phyloP scores from a whole-genome alignment of 2,797 vertebrate species.

The Pogoniulus pusillus region DNA sequence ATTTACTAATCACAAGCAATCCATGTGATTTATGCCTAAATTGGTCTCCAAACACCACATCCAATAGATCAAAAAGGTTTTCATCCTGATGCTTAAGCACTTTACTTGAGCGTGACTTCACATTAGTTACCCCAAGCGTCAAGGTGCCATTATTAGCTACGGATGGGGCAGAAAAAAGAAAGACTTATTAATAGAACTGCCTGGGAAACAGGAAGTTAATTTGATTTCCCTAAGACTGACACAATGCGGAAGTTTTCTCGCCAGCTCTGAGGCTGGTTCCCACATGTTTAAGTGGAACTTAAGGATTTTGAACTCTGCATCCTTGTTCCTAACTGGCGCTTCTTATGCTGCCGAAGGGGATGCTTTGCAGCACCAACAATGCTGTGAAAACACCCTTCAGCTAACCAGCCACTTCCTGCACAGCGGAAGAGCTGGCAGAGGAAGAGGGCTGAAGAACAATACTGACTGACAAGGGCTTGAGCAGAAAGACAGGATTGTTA shows the following conservation, averaged over 20 bases:
- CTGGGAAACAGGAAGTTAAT: slow-evolving; percentile 54
- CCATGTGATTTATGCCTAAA: slow-evolving; percentile 33
- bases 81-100: background rate
- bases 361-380: background rate
- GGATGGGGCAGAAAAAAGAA: slow-evolving; percentile 1
- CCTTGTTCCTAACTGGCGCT: rapidly evolving
- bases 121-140: background rate
- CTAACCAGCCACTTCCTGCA: background rate
- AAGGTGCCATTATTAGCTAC: slow-evolving; percentile 3
- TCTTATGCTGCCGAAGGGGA: background rate
- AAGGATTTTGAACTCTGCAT: background rate
- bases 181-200: slow-evolving; percentile 45
- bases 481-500: slow-evolving; percentile 26
- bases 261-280: background rate
- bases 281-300: background rate
- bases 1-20: slow-evolving; percentile 28
- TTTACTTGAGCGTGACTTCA: background rate
- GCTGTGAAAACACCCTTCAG: background rate
- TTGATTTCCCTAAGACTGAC: background rate
- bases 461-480: background rate
- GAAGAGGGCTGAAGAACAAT: background rate
- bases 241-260: background rate
- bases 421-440: background rate
- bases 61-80: background rate
- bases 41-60: background rate